Percentiles rank a stretch among this genome's conserved stretches.
phyloP scores from a whole-genome alignment of 2,797 vertebrate genomes.

The Brachyalestes nurse region DNA sequence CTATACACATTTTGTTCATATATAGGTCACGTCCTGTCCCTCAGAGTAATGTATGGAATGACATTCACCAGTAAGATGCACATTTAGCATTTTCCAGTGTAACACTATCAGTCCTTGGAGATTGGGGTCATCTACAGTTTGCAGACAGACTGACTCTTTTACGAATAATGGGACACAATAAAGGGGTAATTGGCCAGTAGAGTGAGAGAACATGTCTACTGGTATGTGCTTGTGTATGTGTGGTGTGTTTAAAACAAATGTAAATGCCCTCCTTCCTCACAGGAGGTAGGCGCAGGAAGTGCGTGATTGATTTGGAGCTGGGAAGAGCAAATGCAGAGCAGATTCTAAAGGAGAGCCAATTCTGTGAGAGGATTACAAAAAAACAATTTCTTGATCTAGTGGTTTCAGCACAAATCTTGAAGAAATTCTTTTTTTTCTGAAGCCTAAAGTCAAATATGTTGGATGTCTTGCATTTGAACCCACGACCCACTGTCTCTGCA shows the following conservation, averaged over 20 bases:
- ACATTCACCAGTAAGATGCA: constrained; percentile 21
- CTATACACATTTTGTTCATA: neutral
- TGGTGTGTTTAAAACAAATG: constrained; percentile 32
- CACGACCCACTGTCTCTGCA: no score
- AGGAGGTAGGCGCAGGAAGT: constrained; percentile 1
- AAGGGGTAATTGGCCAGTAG: constrained; percentile 47
- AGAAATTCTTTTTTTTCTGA: no score
- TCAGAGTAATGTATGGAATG: neutral
- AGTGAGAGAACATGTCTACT: constrained; percentile 38
- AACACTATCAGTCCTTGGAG: constrained; percentile 47
- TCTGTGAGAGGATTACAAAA: neutral
- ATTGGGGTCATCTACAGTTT: constrained; percentile 70
- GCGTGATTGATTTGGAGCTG: constrained; percentile 3
- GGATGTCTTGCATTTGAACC: no score
- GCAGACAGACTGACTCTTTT: constrained; percentile 69
- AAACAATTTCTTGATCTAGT: neutral
- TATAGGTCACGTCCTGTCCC: constrained; percentile 2
- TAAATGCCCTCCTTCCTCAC: constrained; percentile 1
- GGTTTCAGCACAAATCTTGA: no score
- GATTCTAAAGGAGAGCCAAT: neutral
- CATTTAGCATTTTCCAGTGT: constrained; percentile 39
- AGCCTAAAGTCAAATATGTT: no score
- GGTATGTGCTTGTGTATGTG: constrained; percentile 22
- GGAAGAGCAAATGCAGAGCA: neutral
- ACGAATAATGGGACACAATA: constrained; percentile 46